Percentiles rank a stretch among this genome's conserved stretches.
phyloP scores from a whole-genome alignment of 2,888 invertebrate genomes.

The Volucella bombylans region DNA sequence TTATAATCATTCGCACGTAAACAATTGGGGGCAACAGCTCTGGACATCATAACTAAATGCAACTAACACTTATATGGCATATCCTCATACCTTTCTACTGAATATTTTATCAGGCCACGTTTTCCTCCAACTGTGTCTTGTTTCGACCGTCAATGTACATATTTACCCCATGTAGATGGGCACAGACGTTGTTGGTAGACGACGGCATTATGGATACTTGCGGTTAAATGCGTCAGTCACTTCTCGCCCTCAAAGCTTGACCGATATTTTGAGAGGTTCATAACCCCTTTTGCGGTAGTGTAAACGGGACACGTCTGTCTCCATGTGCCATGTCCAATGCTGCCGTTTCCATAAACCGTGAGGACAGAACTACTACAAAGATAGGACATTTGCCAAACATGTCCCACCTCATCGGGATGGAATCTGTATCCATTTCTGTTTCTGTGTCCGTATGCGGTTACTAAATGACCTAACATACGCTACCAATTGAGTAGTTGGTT shows the following conservation, averaged over 20 bases:
- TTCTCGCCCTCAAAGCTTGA: slow-evolving; percentile 42
- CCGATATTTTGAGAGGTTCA: slow-evolving; percentile 68
- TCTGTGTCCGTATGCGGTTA: slow-evolving; percentile 10
- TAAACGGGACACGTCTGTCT: slow-evolving; percentile 15
- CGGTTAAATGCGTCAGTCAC: slow-evolving; percentile 32
- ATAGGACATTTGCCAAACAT: slow-evolving; percentile 29
- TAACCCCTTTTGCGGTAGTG: slow-evolving; percentile 56
- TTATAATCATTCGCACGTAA: slow-evolving; percentile 61
- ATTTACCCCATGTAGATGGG: background rate
- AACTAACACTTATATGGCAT: slow-evolving; percentile 48
- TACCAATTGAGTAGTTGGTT: background rate
- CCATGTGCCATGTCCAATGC: background rate
- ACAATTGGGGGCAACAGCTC: slow-evolving; percentile 37
- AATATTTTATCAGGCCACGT: slow-evolving; percentile 51
- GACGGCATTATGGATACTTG: slow-evolving; percentile 13
- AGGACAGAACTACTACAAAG: background rate
- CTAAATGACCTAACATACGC: background rate
- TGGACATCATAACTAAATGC: slow-evolving; percentile 50
- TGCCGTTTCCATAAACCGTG: background rate
- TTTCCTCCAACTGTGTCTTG: slow-evolving; percentile 4
- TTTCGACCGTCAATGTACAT: slow-evolving; percentile 21
- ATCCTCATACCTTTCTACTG: slow-evolving; percentile 42
- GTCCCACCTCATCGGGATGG: background rate
- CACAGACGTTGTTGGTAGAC: background rate
- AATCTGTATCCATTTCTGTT: no score